Conservation (phyloP, 2,113 vertebrate genomes). For the Gallinago jamesoni region DNA sequence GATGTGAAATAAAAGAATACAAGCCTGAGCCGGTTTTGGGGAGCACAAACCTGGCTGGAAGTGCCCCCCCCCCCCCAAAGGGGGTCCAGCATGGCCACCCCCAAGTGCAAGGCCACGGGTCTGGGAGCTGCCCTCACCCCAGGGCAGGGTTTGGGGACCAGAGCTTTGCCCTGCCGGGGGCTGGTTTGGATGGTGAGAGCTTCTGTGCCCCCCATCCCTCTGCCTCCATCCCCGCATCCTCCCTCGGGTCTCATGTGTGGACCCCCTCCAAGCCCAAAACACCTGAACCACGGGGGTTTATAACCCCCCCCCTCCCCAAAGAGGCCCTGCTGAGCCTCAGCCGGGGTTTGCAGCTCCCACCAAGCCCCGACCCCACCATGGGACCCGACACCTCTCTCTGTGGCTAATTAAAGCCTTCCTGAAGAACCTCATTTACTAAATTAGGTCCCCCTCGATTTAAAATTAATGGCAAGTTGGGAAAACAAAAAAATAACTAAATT, state of each 20-base stretch:
- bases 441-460: background rate
- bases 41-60: background rate
- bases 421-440: slow-evolving; percentile 16
- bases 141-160: background rate
- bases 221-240: background rate
- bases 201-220: background rate
- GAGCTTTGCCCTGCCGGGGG: background rate
- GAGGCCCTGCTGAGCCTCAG: background rate
- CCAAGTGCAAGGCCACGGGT: background rate
- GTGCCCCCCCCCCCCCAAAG: rapidly evolving
- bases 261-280: background rate
- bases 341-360: background rate
- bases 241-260: background rate
- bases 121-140: background rate
- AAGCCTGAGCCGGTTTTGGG: background rate
- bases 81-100: background rate
- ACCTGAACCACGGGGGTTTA: background rate
- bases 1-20: background rate
- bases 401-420: slow-evolving; percentile 18
- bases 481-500: background rate
- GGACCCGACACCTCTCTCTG: background rate
- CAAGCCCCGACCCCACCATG: rapidly evolving
- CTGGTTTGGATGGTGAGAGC: background rate
- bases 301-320: background rate
- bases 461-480: background rate